Percentiles rank a stretch among this genome's conserved stretches.
Evolutionary conservation across 2,888 invertebrate species (phyloP).

Genomic region (Sarcophaga variegata): DNA sequence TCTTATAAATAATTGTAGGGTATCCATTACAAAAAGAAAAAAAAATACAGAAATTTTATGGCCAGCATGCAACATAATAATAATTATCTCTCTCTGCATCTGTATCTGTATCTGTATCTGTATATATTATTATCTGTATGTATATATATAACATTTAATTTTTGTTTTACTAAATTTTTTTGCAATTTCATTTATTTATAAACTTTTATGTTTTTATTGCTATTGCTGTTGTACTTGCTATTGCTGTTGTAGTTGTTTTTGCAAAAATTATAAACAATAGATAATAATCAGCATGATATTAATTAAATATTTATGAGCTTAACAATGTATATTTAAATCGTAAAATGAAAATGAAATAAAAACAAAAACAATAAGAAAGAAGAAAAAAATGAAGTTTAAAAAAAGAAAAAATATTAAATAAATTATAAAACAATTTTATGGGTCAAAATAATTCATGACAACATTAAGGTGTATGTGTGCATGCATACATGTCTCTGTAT

Average conservation of each 20-base stretch:
- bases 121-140: too few relatives aligned
- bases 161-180: background rate
- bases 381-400: background rate
- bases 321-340: background rate
- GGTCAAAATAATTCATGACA: background rate
- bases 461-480: background rate
- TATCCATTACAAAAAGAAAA: too few relatives aligned
- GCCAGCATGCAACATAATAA: too few relatives aligned
- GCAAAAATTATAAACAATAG: slow-evolving; percentile 26
- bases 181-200: background rate
- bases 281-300: slow-evolving; percentile 57
- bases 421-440: slow-evolving; percentile 28
- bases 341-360: slow-evolving; percentile 1
- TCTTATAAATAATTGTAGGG: too few relatives aligned
- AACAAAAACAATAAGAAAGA: background rate
- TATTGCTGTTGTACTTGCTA: background rate
- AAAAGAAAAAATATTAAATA: background rate
- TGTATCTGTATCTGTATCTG: too few relatives aligned
- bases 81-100: too few relatives aligned
- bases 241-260: background rate
- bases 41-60: too few relatives aligned
- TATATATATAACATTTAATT: background rate
- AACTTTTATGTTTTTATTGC: background rate
- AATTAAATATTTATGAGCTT: slow-evolving; percentile 56
- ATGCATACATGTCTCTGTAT: too few relatives aligned